phyloP scores from a whole-genome alignment of 1,140 invertebrate genomes.

The Bilobella aurantiaca region DNA sequence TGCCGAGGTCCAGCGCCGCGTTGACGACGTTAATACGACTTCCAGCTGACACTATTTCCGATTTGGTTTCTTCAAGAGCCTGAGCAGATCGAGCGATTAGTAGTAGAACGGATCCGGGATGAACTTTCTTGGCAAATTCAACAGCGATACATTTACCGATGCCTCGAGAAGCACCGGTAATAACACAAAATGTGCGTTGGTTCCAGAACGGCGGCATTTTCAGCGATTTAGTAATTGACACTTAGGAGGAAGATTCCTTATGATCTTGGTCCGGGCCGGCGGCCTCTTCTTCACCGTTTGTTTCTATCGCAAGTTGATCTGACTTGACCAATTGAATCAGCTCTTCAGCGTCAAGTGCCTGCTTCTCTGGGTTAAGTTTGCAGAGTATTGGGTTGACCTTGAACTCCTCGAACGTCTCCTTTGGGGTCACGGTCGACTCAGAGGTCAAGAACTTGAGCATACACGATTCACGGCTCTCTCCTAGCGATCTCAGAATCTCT shows the following conservation, averaged over 20 bases:
- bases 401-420: constrained; percentile 37
- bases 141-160: constrained; percentile 68
- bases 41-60: constrained; percentile 45
- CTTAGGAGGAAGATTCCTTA: neutral
- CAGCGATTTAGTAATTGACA: too few species aligned
- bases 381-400: constrained; percentile 43
- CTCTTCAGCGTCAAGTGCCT: constrained; percentile 45
- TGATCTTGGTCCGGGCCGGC: neutral
- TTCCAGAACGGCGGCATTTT: constrained; percentile 39
- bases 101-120: constrained; percentile 56
- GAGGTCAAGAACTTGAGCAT: constrained; percentile 42
- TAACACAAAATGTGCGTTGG: constrained; percentile 48
- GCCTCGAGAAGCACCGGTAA: constrained; percentile 80
- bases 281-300: constrained; percentile 31
- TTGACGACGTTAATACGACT: constrained; percentile 31
- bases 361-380: constrained; percentile 41
- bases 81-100: constrained; percentile 60
- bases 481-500: constrained; percentile 42
- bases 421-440: neutral
- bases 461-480: constrained; percentile 41
- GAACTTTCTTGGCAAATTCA: constrained; percentile 53
- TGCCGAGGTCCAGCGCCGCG: constrained; percentile 38
- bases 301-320: constrained; percentile 39
- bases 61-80: constrained; percentile 52
- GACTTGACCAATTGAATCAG: constrained; percentile 47